Base-by-base conservation (phyloP, 2,888 invertebrate genomes). In the Falcaria lacertinaria region DNA sequence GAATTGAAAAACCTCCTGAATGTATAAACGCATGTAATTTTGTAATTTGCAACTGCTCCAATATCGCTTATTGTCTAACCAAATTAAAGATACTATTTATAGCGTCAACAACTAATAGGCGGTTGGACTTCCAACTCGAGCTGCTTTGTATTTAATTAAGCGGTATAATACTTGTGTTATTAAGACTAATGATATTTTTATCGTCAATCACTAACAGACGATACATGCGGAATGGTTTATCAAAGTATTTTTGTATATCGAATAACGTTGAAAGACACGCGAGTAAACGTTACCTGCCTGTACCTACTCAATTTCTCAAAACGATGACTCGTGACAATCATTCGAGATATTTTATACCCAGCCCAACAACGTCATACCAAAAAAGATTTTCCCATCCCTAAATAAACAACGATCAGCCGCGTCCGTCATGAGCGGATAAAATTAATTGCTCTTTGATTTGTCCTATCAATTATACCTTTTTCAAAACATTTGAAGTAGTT, bases 391-490 rank as follows among this genome's bases (percentile, higher is more conserved):
- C 11, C 28, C 28, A 28, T 28, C 28, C 28, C 28, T 28, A 28
- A 28, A 28, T 28, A 28, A 28, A 28, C 28, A 28, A 28, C 7
- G 11, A 28, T 28, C 28, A 28, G 11, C 11, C 28, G 11, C 7
- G 28, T 11, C 11, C 7, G 28, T 8, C 28, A 28, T 11, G 28
- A 11, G 8, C 28, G 28, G 28, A 28, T 28, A 28, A 28, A 28
- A 28, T 28, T 28, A 28, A 32, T 40, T 37, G 15, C 25, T 11
- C 15, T 41, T 19, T 13, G 36, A 44, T 44, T 44, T 33, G 44
- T 33, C 39, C 40, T 37, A 43, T 32, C 41, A 35, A 42, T 45
- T 41, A 39, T 39, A 33, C 32, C 33, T 28, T 28, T 8, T 11
- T 28, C 11, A 28, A 3, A 11, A 11, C 7, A 1, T 28, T 28